A percentile compares a stretch with the other conserved stretches of the same genome.
These are phyloP conservation scores for Nomia melanderi DNA, from an alignment of 1,140 invertebrate genomes.

Conservation along the genomic window DNA sequence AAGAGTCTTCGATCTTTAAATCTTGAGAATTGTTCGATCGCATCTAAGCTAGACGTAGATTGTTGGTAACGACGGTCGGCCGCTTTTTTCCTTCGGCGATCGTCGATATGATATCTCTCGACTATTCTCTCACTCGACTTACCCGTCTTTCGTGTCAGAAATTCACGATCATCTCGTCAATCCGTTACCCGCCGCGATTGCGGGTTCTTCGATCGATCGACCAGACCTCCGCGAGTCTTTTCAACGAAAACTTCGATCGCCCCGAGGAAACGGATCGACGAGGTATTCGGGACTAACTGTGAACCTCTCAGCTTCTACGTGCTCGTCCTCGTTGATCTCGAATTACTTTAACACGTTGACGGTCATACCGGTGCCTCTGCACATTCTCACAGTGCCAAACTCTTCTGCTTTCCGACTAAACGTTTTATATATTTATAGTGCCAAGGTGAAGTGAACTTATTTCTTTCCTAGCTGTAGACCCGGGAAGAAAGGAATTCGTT, in stretches of 20 bases:
- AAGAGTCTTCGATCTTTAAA: conserved; percentile 30
- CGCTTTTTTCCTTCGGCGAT: conserved; percentile 3
- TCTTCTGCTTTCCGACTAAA: too few species aligned
- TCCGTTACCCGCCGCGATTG: too few species aligned
- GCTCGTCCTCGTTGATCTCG: conserved; percentile 47
- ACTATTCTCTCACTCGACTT: conserved; percentile 41
- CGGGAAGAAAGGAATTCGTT: too few species aligned
- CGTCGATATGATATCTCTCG: conserved; percentile 18
- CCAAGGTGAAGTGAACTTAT: too few species aligned
- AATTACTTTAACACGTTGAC: conserved; percentile 34
- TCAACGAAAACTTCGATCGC: too few species aligned
- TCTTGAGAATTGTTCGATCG: conserved; percentile 39
- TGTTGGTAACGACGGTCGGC: conserved; percentile 6
- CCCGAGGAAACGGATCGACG: not conserved
- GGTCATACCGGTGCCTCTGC: not conserved
- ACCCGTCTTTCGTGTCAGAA: conserved; percentile 27
- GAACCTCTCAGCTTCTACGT: conserved; percentile 59
- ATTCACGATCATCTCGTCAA: conserved; percentile 34
- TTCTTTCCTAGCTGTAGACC: too few species aligned
- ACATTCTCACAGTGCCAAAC: not conserved
- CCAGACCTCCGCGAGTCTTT: too few species aligned
- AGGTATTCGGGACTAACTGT: conserved; percentile 5
- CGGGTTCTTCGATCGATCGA: not conserved
- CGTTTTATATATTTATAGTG: too few species aligned
- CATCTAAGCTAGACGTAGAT: conserved; percentile 38